Percentiles rank a stretch among this genome's conserved stretches.
Evolutionary conservation across 2,797 vertebrate genomes (phyloP).

Genomic region (Lagorchestes hirsutus): DNA sequence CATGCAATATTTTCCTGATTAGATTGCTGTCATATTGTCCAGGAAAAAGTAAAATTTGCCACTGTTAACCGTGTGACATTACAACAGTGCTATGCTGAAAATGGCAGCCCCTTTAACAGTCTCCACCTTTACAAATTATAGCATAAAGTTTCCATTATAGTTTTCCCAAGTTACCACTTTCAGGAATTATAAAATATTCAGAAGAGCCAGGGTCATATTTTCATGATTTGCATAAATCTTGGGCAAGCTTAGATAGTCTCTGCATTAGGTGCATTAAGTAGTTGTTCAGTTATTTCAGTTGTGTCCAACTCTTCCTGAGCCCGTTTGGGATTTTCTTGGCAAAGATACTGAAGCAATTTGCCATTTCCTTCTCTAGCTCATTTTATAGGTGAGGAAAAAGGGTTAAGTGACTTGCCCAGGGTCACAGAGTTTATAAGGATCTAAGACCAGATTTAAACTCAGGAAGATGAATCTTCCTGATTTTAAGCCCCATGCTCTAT

Average conservation of each 20-base stretch:
- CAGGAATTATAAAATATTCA: background rate
- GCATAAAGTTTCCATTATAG: background rate
- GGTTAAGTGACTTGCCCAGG: background rate
- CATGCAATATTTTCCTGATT: background rate
- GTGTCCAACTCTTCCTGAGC: background rate
- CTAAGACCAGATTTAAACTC: background rate
- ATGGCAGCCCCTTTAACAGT: background rate
- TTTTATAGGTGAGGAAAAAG: background rate
- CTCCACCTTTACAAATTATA: background rate
- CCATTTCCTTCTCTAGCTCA: background rate
- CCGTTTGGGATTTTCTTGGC: background rate
- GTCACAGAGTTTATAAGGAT: background rate
- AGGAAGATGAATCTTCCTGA: background rate
- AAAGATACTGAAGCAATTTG: background rate
- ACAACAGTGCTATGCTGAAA: constrained; percentile 27
- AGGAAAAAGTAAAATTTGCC: constrained; percentile 20
- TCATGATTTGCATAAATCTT: background rate
- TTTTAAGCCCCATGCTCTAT: background rate
- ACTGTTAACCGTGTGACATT: background rate
- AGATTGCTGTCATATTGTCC: constrained; percentile 32
- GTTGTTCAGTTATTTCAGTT: background rate
- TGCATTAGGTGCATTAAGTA: background rate
- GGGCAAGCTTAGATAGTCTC: background rate
- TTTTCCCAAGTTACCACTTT: constrained; percentile 13
- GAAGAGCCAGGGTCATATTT: background rate